Base-by-base conservation (phyloP, 2,888 invertebrate species). In the Rutpela maculata region DNA sequence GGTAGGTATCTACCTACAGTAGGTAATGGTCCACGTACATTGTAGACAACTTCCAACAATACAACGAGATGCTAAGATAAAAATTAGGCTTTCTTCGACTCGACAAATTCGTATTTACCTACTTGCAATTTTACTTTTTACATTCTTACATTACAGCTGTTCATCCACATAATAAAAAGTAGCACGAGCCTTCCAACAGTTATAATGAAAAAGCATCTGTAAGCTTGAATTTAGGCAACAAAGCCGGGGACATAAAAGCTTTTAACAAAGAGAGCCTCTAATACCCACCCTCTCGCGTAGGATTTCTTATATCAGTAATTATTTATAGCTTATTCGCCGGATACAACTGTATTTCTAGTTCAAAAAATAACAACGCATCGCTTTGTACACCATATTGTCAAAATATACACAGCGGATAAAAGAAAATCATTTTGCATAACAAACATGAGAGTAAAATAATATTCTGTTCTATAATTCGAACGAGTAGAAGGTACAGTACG, bases 251-350 rank as follows among this genome's bases (percentile, higher is more conserved):
- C 50, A n/a, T 50, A 50, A 50, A 50, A 50, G 50, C n/a, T 50
- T 50, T 50, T 50, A 50, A 50, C 50, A 50, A 50, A n/a, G n/a
- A 43, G 43, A 11, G 12, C 1, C 43, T 43, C 43, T 12, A 43
- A n/a, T 50, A 50, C n/a, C 50, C 50, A 50, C 62, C 62, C 62
- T 62, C 62, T 62, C n/a, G 7, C 35, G 10, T 17, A 9, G 31
- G 18, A 17, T 63, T 35, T 50, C 17, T 63, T 63, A 63, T 35
- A 63, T 31, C 31, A 17, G 17, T 63, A 63, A 63, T 63, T 63
- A 63, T 63, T 63, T 63, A 63, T 63, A 63, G 26, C n/a, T 10
- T 35, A 35, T 35, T 63, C 35, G 31, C 62, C 62, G 62, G 62
- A 63, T 63, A 35, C 62, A 11, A 63, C 31, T 63, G 62, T 63